These are phyloP conservation scores for Eumeta japonica DNA, from an alignment of 1,140 invertebrate genomes.

Conservation along the genomic window DNA sequence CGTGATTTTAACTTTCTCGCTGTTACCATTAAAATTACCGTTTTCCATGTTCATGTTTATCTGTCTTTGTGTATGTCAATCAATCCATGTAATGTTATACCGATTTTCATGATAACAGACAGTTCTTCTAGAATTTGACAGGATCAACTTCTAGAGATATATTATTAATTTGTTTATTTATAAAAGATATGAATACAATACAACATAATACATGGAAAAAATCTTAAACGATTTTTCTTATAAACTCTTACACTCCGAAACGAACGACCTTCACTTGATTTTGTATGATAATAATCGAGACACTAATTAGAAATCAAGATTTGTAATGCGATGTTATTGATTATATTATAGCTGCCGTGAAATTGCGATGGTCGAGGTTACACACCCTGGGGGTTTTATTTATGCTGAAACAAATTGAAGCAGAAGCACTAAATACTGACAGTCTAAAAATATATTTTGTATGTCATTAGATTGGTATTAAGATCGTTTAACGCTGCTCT, in stretches of 20 bases:
- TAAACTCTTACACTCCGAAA: neutral
- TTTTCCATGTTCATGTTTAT: too few species aligned
- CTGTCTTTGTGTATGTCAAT: slow-evolving; percentile 21
- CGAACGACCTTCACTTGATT: neutral
- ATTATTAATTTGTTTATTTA: slow-evolving; percentile 34
- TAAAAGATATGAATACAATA: slow-evolving; percentile 12
- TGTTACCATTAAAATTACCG: too few species aligned
- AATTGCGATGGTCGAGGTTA: neutral
- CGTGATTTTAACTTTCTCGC: neutral
- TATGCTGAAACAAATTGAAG: slow-evolving; percentile 39
- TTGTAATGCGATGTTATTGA: neutral
- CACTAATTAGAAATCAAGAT: neutral
- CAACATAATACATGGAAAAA: neutral
- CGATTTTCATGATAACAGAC: slow-evolving; percentile 12
- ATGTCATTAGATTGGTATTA: neutral
- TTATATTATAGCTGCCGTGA: neutral
- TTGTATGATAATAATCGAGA: too few species aligned
- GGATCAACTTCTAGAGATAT: slow-evolving; percentile 27
- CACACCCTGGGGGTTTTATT: slow-evolving; percentile 5
- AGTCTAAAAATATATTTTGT: neutral
- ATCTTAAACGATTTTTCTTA: neutral
- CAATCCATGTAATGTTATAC: slow-evolving; percentile 35
- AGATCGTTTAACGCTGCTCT: too few species aligned
- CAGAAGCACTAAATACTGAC: slow-evolving; percentile 4
- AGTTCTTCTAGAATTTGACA: slow-evolving; percentile 41